Conservation (phyloP, 2,888 invertebrate genomes). For the Steinernema carpocapsae region DNA sequence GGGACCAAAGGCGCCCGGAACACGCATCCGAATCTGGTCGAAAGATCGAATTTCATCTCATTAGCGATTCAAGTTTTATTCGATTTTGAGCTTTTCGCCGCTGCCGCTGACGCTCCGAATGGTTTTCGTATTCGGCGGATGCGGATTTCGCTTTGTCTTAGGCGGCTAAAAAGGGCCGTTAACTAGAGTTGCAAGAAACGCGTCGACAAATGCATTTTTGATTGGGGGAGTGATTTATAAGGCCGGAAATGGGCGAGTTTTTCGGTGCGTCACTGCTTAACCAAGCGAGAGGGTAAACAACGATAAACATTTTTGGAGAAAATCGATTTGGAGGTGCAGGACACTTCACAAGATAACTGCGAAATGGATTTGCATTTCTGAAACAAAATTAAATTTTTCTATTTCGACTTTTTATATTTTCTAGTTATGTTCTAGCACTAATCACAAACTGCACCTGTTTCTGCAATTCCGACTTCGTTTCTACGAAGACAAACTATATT, state of each 20-base stretch:
- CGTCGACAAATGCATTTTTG: not conserved
- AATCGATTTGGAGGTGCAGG: too few relatives aligned
- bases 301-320: too few relatives aligned
- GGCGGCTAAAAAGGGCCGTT: not conserved
- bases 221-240: not conserved
- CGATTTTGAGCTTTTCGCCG: not conserved
- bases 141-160: not conserved
- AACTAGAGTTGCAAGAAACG: not conserved
- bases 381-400: too few relatives aligned
- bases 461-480: too few relatives aligned
- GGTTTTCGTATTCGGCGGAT: not conserved
- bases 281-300: too few relatives aligned
- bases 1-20: not conserved
- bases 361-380: too few relatives aligned
- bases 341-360: too few relatives aligned
- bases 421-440: too few relatives aligned
- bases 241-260: not conserved
- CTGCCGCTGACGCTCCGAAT: not conserved
- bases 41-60: constrained; percentile 14
- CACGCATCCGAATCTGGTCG: not conserved
- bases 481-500: too few relatives aligned
- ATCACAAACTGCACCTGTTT: too few relatives aligned
- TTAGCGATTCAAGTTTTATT: constrained; percentile 23
- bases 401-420: too few relatives aligned
- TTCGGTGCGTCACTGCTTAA: too few relatives aligned